Evolutionary conservation across 2,113 vertebrate genomes (phyloP).

Genomic region (Chionodraco myersi): DNA sequence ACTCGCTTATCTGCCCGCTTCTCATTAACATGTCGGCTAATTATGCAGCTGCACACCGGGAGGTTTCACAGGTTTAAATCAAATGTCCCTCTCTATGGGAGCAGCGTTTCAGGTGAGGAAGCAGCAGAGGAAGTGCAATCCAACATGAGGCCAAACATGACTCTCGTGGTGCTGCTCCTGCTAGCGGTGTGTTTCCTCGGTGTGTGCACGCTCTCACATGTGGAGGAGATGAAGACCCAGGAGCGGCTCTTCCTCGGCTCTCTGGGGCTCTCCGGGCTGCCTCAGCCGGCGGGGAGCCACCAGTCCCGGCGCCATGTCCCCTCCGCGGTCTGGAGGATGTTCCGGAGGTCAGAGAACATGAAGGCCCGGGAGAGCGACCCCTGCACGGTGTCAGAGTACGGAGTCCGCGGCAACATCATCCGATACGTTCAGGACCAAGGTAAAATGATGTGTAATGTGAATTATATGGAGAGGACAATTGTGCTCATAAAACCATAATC

Average conservation of each 20-base stretch:
- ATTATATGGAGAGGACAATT: background rate
- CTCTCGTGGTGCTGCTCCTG: background rate
- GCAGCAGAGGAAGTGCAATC: background rate
- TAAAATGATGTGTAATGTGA: conserved; percentile 53
- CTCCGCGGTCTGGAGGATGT: conserved; percentile 88
- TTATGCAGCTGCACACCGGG: conserved; percentile 36
- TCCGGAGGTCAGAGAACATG: conserved; percentile 67
- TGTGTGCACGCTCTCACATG: background rate
- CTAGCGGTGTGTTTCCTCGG: conserved; percentile 9
- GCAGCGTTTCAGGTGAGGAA: background rate
- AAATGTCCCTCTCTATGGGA: background rate
- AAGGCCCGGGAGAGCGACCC: conserved; percentile 51
- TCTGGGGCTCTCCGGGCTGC: conserved; percentile 82
- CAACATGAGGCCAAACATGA: conserved; percentile 12
- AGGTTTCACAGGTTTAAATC: background rate
- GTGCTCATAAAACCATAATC: background rate
- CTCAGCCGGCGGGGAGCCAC: conserved; percentile 55
- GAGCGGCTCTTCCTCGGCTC: conserved; percentile 80
- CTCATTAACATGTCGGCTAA: conserved; percentile 40
- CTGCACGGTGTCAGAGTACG: conserved; percentile 89
- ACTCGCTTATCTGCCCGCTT: background rate
- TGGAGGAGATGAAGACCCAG: conserved; percentile 61
- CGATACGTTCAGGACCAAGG: conserved; percentile 89
- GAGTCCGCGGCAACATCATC: conserved; percentile 92
- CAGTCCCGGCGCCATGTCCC: conserved; percentile 80